phyloP scores from a whole-genome alignment of 37 sponge, comb jelly and placozoan species.

The Dysidea cf. avara region DNA sequence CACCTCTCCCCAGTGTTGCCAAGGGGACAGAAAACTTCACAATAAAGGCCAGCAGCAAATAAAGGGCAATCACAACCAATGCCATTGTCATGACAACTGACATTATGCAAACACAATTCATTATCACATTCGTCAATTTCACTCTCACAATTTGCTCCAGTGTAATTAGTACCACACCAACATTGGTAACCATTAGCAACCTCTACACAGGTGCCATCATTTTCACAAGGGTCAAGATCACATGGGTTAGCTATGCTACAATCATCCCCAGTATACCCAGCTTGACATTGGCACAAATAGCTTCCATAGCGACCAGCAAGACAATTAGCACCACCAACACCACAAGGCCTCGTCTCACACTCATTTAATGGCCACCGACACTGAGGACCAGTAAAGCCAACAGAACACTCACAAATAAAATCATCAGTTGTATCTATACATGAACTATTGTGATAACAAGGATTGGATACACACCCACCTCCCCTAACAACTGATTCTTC shows the following conservation, averaged over 20 bases:
- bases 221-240: conserved; percentile 48
- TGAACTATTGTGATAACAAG: conserved; percentile 67
- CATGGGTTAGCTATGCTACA: conserved; percentile 41
- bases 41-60: background rate
- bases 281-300: conserved; percentile 45
- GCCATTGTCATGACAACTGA: conserved; percentile 39
- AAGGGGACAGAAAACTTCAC: conserved; percentile 32
- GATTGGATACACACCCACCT: conserved; percentile 57
- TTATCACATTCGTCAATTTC: conserved; percentile 46
- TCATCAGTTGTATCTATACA: conserved; percentile 37
- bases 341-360: conserved; percentile 72
- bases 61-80: conserved; percentile 15
- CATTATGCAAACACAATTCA: conserved; percentile 45
- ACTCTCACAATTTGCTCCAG: conserved; percentile 43
- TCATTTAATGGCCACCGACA: conserved; percentile 68
- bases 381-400: conserved; percentile 64
- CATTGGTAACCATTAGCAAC: conserved; percentile 40
- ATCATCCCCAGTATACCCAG: conserved; percentile 49
- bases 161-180: conserved; percentile 32
- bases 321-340: conserved; percentile 59
- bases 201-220: conserved; percentile 66
- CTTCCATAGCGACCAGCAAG: conserved; percentile 60
- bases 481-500: conserved; percentile 1
- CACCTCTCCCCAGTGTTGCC: conserved; percentile 37
- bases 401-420: conserved; percentile 55